These are phyloP conservation scores for Napeogenes inachia DNA, from an alignment of 2,888 invertebrate genomes.

Conservation along the genomic window DNA sequence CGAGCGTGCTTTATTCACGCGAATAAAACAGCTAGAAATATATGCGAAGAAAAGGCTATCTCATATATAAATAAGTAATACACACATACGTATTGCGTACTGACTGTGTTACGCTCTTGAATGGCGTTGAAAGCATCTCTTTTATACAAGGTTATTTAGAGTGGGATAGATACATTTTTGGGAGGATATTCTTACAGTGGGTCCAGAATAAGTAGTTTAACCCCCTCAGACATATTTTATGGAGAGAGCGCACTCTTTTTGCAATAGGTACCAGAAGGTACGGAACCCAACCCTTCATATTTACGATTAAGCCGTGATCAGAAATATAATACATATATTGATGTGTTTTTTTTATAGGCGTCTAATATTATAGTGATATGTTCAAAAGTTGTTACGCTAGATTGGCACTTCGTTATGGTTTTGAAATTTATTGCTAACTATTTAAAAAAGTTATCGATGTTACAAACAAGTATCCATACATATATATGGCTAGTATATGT, in stretches of 20 bases:
- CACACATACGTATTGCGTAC: slow-evolving; percentile 31
- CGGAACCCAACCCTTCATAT: slow-evolving; percentile 72
- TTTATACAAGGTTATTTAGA: slow-evolving; percentile 1
- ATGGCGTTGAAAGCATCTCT: slow-evolving; percentile 1
- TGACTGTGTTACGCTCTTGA: slow-evolving; percentile 4
- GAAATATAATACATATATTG: slow-evolving; percentile 65
- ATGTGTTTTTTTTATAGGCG: slow-evolving; percentile 64
- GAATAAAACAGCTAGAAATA: slow-evolving; percentile 68
- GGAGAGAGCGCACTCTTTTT: slow-evolving; percentile 72
- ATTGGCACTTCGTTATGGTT: slow-evolving; percentile 19
- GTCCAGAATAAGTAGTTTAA: slow-evolving; percentile 37
- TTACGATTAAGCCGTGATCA: slow-evolving; percentile 77
- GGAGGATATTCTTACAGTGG: slow-evolving; percentile 4
- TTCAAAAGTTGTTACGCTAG: slow-evolving; percentile 30
- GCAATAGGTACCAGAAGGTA: slow-evolving; percentile 75
- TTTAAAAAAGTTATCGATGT: neutral
- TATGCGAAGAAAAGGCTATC: slow-evolving; percentile 62
- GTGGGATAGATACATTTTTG: neutral
- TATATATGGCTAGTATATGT: slow-evolving; percentile 31
- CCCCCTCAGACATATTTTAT: slow-evolving; percentile 71
- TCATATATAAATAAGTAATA: slow-evolving; percentile 65
- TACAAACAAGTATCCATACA: neutral
- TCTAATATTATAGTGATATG: slow-evolving; percentile 43
- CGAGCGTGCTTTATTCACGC: slow-evolving; percentile 60
- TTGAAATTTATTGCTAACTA: neutral